These are phyloP conservation scores for Drosophila rufa DNA, from an alignment of 1,140 invertebrate species.

Conservation along the genomic window DNA sequence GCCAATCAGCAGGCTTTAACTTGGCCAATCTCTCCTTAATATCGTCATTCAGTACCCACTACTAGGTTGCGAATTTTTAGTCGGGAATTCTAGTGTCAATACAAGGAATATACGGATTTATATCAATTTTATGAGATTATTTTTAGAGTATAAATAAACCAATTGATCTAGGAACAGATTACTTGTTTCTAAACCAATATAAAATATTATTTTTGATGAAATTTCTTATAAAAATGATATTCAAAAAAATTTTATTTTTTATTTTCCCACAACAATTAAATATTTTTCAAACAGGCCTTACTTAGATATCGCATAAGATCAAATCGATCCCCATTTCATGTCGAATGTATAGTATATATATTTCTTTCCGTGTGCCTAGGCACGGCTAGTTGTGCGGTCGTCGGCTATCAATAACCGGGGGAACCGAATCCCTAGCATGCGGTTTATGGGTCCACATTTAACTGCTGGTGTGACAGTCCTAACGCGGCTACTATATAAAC, in stretches of 20 bases:
- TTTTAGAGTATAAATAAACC: too few relatives aligned
- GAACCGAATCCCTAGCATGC: constrained; percentile 73
- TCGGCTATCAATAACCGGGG: constrained; percentile 70
- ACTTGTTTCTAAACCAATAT: too few relatives aligned
- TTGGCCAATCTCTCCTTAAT: neutral
- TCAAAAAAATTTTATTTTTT: neutral
- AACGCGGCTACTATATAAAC: constrained; percentile 8
- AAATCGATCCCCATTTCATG: neutral
- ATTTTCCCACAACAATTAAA: neutral
- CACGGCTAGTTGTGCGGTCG: constrained; percentile 59
- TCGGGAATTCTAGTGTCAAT: neutral
- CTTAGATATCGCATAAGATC: neutral
- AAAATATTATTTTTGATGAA: neutral
- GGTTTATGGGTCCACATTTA: constrained; percentile 47
- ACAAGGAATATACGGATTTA: too few relatives aligned
- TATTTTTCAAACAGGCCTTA: neutral
- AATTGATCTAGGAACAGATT: neutral
- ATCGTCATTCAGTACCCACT: too few relatives aligned
- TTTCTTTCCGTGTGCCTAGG: constrained; percentile 15
- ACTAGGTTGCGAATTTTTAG: too few relatives aligned
- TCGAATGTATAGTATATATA: neutral
- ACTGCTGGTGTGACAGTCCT: constrained; percentile 15
- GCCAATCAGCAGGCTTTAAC: too few relatives aligned
- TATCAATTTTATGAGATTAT: too few relatives aligned
- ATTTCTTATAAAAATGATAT: neutral